Conservation (phyloP, 2,113 vertebrate genomes). For the Ptilorrhoa leucosticta region DNA sequence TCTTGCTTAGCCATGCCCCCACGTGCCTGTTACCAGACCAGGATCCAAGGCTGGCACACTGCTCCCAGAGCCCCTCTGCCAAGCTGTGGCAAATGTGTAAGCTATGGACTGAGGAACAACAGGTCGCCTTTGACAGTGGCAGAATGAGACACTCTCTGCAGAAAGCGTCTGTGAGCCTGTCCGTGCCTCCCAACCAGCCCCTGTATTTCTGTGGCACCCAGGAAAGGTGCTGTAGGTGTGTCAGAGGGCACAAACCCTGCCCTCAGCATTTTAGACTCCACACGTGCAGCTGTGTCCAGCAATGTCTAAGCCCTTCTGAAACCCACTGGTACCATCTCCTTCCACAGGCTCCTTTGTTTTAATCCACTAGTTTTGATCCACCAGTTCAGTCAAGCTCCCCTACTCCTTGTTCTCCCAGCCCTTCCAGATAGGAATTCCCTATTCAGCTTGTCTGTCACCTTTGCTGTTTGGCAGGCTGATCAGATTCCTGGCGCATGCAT, state of each 20-base stretch:
- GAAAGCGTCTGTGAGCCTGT: rapidly evolving
- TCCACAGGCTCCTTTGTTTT: neutral
- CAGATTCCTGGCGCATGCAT: neutral
- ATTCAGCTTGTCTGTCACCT: neutral
- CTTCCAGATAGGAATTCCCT: neutral
- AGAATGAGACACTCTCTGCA: neutral
- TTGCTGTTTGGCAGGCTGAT: neutral
- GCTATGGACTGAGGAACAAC: rapidly evolving
- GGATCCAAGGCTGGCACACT: neutral
- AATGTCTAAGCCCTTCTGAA: neutral
- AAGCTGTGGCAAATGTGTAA: rapidly evolving
- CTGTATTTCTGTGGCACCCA: neutral
- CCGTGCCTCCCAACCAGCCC: neutral
- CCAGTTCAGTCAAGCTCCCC: neutral
- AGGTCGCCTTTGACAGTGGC: neutral
- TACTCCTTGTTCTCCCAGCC: neutral
- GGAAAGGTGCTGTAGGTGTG: neutral
- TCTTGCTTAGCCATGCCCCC: neutral
- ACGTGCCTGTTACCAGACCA: rapidly evolving
- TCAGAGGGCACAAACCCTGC: neutral
- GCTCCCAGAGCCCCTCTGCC: rapidly evolving
- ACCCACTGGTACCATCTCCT: neutral
- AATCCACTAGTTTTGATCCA: neutral
- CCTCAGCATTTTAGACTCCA: rapidly evolving
- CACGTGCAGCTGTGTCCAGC: neutral